Evolutionary conservation across 1,140 invertebrate genomes (phyloP).

Genomic region (Pseudomyrmex dendroicus): DNA sequence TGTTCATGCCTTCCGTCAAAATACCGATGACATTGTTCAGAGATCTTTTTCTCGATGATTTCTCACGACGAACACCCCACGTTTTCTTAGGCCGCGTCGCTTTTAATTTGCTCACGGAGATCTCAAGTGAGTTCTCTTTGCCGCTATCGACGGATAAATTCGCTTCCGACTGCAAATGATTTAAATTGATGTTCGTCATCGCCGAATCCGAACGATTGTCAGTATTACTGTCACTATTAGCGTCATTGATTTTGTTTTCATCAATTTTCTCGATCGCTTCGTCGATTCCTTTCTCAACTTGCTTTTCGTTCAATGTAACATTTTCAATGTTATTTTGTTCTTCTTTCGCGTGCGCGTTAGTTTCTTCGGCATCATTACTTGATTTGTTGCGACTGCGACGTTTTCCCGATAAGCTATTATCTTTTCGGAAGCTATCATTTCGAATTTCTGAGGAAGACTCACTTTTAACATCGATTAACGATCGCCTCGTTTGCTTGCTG

Average conservation of each 20-base stretch:
- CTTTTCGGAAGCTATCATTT: slow-evolving; percentile 24
- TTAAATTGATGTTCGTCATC: slow-evolving; percentile 75
- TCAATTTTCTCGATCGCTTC: neutral
- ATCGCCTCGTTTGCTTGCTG: slow-evolving; percentile 59
- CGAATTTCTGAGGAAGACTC: slow-evolving; percentile 3
- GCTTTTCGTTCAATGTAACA: neutral
- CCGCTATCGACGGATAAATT: slow-evolving; percentile 82
- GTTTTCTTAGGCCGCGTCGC: slow-evolving; percentile 80
- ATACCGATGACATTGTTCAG: slow-evolving; percentile 83
- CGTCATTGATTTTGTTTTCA: neutral
- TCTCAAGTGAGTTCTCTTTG: slow-evolving; percentile 83
- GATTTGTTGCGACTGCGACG: slow-evolving; percentile 61
- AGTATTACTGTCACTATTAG: neutral
- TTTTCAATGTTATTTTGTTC: slow-evolving; percentile 3
- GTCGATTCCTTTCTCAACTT: neutral
- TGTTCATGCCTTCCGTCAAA: slow-evolving; percentile 83
- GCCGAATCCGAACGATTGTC: slow-evolving; percentile 17
- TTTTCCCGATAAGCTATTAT: slow-evolving; percentile 43
- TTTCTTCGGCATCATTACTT: slow-evolving; percentile 7
- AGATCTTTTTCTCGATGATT: slow-evolving; percentile 74
- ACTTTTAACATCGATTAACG: neutral
- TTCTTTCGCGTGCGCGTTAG: neutral
- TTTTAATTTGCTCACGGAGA: slow-evolving; percentile 77
- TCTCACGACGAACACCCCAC: slow-evolving; percentile 77
- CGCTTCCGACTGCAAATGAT: slow-evolving; percentile 80